Conservation (phyloP, 2,113 vertebrate genomes). For the Passer domesticus region DNA sequence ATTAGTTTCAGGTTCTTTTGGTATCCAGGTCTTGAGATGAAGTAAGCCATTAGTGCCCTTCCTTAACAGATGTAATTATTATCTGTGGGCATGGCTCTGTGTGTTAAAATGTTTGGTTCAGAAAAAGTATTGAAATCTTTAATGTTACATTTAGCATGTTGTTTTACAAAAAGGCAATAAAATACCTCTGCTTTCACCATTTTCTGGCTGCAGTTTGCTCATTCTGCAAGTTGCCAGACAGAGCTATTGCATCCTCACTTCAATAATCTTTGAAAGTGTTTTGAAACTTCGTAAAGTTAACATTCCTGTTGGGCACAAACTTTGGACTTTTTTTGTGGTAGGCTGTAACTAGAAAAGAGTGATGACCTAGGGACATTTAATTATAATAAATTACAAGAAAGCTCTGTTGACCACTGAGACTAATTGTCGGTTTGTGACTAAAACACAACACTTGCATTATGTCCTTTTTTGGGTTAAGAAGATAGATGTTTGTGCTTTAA, state of each 20-base stretch:
- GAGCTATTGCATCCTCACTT: not conserved
- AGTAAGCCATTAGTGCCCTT: not conserved
- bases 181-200: not conserved
- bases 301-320: not conserved
- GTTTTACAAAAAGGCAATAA: not conserved
- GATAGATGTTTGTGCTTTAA: not conserved
- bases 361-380: not conserved
- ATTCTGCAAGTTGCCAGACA: not conserved
- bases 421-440: not conserved
- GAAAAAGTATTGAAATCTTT: not conserved
- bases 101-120: not conserved
- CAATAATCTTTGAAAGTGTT: not conserved
- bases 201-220: not conserved
- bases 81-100: not conserved
- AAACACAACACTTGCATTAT: not conserved
- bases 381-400: not conserved
- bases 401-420: not conserved
- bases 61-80: not conserved
- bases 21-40: not conserved
- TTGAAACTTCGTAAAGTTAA: not conserved
- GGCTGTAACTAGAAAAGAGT: slow-evolving; percentile 11
- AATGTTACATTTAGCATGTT: not conserved
- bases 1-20: not conserved
- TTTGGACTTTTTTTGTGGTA: not conserved
- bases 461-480: slow-evolving; percentile 31